Percentiles rank a stretch among this genome's conserved stretches.
phyloP scores from a whole-genome alignment of 2,888 invertebrate species.

The Leucania comma region DNA sequence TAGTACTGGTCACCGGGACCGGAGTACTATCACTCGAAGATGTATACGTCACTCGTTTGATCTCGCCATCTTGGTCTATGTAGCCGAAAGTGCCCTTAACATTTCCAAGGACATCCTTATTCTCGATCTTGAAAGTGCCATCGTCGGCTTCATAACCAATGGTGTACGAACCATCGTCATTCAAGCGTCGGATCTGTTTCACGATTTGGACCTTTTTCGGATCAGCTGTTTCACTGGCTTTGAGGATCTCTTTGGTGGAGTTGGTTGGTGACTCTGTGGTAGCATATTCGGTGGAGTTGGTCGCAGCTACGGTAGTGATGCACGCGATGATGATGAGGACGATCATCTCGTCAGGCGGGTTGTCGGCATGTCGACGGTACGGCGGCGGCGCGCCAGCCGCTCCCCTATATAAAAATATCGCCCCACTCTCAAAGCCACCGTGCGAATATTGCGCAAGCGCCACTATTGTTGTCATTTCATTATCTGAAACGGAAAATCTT shows the following conservation, averaged over 20 bases:
- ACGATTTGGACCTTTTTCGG: conserved; percentile 94
- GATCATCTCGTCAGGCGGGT: conserved; percentile 84
- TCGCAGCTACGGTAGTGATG: conserved; percentile 74
- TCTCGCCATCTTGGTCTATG: conserved; percentile 94
- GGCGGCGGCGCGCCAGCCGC: conserved; percentile 81
- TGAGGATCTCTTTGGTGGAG: conserved; percentile 89
- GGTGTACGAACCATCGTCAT: conserved; percentile 96
- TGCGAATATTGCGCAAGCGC: conserved; percentile 87
- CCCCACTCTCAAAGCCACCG: conserved; percentile 86
- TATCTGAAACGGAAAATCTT: conserved; percentile 91
- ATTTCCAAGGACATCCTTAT: conserved; percentile 94
- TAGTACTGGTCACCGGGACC: conserved; percentile 77
- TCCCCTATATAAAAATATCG: conserved; percentile 89
- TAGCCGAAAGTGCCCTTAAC: conserved; percentile 96
- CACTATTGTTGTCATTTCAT: conserved; percentile 89
- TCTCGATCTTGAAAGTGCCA: conserved; percentile 96
- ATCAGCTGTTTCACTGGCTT: conserved; percentile 92
- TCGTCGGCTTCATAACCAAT: conserved; percentile 96
- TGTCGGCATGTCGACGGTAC: conserved; percentile 87
- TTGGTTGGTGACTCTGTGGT: conserved; percentile 76
- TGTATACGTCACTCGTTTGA: conserved; percentile 95
- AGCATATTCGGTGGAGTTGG: conserved; percentile 72
- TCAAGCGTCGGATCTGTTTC: conserved; percentile 95
- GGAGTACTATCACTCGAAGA: conserved; percentile 89
- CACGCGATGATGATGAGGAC: conserved; percentile 81